A percentile compares a stretch with the other conserved stretches of the same genome.
These are phyloP conservation scores for Ceyx margarethae DNA, from an alignment of 2,113 vertebrate species.

Conservation along the genomic window DNA sequence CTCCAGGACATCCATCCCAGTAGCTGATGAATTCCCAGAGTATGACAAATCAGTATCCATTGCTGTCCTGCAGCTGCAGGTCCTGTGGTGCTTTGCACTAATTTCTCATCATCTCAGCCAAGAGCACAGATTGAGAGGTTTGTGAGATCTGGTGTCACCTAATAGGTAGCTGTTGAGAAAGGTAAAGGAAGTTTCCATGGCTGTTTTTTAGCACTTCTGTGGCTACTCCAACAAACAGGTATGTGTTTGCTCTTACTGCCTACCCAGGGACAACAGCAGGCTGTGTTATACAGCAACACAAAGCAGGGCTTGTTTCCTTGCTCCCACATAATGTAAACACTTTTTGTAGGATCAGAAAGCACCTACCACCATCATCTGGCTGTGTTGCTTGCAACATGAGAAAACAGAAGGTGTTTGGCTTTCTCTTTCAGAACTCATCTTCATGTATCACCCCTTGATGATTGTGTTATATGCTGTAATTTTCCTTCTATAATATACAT, in stretches of 20 bases:
- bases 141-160: background rate
- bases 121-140: background rate
- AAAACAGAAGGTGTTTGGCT: background rate
- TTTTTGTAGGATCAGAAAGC: background rate
- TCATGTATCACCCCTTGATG: background rate
- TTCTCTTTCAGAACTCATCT: background rate
- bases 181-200: background rate
- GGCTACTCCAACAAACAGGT: background rate
- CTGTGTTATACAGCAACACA: background rate
- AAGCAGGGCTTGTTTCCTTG: background rate
- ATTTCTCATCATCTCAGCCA: background rate
- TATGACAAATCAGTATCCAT: background rate
- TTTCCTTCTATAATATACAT: background rate
- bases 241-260: background rate
- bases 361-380: background rate
- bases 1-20: background rate
- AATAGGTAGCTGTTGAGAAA: background rate
- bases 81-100: background rate
- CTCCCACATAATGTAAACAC: background rate
- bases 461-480: background rate
- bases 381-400: background rate
- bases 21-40: background rate
- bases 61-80: background rate
- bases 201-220: background rate
- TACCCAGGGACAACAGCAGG: background rate